Base-by-base conservation (phyloP, 2,888 invertebrate genomes). In the Sarcophaga caerulescens region DNA sequence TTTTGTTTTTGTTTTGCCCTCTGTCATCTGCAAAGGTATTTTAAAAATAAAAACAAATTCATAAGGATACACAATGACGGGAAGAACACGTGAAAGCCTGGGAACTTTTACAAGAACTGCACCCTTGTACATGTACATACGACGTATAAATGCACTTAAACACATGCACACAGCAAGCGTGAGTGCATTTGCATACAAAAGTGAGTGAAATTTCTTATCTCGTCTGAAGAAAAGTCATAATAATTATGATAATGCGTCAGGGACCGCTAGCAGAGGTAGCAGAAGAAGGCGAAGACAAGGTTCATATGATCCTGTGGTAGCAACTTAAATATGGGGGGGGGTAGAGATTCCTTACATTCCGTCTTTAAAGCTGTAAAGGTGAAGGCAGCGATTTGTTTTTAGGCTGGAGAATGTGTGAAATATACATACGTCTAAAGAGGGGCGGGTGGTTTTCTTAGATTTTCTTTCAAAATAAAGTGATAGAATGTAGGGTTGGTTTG, bases 211-310 rank as follows among this genome's bases (percentile, higher is more conserved):
- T 52, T 17, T 52, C 17, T 52, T 52, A 52, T 52, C 52, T 17
- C 4, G 17, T 23, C 65, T 77, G 80, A 82, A 83, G 77, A 70
- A 81, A 84, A 86, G 86, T 86, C 86, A 86, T 86, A 86, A 86
- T 81, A 83, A 86, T 86, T 86, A 84, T 86, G 83, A 86, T 83
- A 74, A 84, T 86, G 83, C 69, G 47, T 14, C 23, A 59, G 63
- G 75, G 76, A 69, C 80, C 73, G 73, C 60, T 80, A 78, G 17
- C 52, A 52, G 52, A 52, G 52, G 5, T 17, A 14, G 52, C 12
- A 52, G 12, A 52, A 52, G 17, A 0, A 52, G 52, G 17, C 12
- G 52, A 17, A 52, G 35, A 10, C 35, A 35, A 35, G 35, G 10
- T 35, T 35, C 35, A 10, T 35, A 35, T 35, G 35, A 35, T 35